These are phyloP conservation scores for Myodes glareolus DNA, from an alignment of 2,113 vertebrate species.

Conservation along the genomic window DNA sequence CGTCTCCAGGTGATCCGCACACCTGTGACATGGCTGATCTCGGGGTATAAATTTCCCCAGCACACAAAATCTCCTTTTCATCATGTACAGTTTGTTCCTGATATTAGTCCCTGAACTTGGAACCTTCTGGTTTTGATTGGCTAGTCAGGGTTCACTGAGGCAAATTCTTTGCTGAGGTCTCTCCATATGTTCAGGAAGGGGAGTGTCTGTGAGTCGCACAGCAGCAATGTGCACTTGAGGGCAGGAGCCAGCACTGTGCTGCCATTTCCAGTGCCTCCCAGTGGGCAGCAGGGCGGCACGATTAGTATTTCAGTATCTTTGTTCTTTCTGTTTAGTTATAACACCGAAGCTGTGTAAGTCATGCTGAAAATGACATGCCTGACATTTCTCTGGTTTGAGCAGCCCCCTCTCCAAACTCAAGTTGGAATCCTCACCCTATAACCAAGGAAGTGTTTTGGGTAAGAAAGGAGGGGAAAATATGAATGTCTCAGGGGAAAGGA, in stretches of 20 bases:
- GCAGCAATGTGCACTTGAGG: constrained; percentile 48
- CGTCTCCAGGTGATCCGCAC: constrained; percentile 75
- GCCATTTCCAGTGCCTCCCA: constrained; percentile 82
- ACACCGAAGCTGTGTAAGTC: constrained; percentile 86
- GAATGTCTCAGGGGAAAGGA: constrained; percentile 45
- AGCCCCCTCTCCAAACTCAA: constrained; percentile 45
- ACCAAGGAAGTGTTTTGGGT: constrained; percentile 63
- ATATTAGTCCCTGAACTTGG: constrained; percentile 72
- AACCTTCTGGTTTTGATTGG: constrained; percentile 81
- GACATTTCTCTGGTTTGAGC: constrained; percentile 82
- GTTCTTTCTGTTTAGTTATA: constrained; percentile 84
- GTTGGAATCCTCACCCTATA: constrained; percentile 56
- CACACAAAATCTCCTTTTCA: constrained; percentile 75
- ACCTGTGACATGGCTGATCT: constrained; percentile 76
- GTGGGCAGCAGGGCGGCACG: constrained; percentile 72
- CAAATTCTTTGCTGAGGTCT: constrained; percentile 61
- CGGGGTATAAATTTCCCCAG: constrained; percentile 77
- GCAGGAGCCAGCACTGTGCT: constrained; percentile 58
- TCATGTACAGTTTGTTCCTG: constrained; percentile 66
- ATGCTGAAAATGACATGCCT: constrained; percentile 73
- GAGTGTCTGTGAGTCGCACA: constrained; percentile 66
- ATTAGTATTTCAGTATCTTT: constrained; percentile 88
- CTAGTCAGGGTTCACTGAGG: constrained; percentile 72
- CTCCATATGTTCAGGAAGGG: constrained; percentile 79
- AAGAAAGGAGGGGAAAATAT: constrained; percentile 65